These are phyloP conservation scores for Dynastes tityus DNA, from an alignment of 2,888 invertebrate genomes.

Conservation along the genomic window DNA sequence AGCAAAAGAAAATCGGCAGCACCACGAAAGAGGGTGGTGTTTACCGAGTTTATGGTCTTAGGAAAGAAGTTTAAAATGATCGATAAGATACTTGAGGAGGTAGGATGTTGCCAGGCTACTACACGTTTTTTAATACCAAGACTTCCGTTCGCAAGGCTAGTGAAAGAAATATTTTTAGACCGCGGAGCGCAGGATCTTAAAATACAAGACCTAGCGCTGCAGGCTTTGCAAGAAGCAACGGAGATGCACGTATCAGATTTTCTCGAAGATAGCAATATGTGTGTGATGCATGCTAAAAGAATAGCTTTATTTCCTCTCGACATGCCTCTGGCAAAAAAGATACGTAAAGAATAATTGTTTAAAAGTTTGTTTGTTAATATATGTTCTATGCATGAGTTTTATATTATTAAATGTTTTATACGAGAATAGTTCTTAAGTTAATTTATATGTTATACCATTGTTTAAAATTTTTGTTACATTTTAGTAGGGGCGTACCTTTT, in stretches of 20 bases:
- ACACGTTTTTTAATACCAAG: constrained; percentile 68
- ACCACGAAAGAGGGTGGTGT: background rate
- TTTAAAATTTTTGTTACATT: too few species aligned
- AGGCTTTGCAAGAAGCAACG: constrained; percentile 70
- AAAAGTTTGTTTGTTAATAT: too few species aligned
- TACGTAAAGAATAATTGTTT: background rate
- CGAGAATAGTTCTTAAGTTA: too few species aligned
- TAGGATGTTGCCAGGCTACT: constrained; percentile 60
- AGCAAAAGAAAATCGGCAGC: background rate
- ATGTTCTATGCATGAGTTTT: too few species aligned
- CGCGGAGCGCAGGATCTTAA: constrained; percentile 53
- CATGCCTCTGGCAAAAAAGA: constrained; percentile 64
- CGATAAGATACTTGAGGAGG: constrained; percentile 58
- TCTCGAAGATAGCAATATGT: constrained; percentile 70
- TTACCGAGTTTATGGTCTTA: constrained; percentile 43
- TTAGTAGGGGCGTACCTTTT: too few species aligned
- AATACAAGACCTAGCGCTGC: constrained; percentile 68
- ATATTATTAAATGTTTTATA: too few species aligned
- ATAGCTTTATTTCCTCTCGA: constrained; percentile 70
- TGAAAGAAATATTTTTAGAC: constrained; percentile 61
- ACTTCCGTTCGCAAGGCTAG: constrained; percentile 66
- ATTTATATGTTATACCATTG: too few species aligned
- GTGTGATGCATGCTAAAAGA: constrained; percentile 69
- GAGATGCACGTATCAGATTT: constrained; percentile 72
- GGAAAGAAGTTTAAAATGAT: constrained; percentile 49